Evolutionary conservation across 2,113 vertebrate genomes (phyloP).

Genomic region (Potamarius usumacintae): DNA sequence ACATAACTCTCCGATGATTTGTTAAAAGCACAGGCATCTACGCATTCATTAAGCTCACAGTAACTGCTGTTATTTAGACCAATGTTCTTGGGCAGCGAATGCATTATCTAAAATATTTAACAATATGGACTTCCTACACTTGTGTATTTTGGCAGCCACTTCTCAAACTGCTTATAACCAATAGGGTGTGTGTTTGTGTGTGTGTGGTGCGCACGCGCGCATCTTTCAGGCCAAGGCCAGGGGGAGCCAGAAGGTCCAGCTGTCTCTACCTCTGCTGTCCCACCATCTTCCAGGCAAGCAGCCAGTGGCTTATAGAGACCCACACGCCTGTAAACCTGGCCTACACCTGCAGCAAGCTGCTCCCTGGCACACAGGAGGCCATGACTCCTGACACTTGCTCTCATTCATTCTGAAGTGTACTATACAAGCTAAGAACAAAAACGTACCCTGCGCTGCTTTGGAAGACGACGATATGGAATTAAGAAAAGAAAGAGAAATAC

Average conservation of each 20-base stretch:
- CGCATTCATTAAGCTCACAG: background rate
- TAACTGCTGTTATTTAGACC: background rate
- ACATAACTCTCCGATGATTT: background rate
- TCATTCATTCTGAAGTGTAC: background rate
- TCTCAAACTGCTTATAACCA: conserved; percentile 10
- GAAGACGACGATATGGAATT: background rate
- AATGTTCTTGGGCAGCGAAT: background rate
- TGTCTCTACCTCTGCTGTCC: conserved; percentile 63
- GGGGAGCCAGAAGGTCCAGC: conserved; percentile 56
- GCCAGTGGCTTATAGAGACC: conserved; percentile 52
- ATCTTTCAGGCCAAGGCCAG: conserved; percentile 50
- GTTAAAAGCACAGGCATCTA: background rate
- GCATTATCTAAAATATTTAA: background rate
- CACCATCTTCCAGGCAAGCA: conserved; percentile 52
- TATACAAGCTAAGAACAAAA: background rate
- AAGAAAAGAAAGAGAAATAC: background rate
- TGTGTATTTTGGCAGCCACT: background rate
- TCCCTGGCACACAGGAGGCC: conserved; percentile 30
- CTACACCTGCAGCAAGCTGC: conserved; percentile 35
- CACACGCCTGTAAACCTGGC: conserved; percentile 37
- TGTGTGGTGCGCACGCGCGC: conserved; percentile 18
- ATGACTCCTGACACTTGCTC: background rate
- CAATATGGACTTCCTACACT: background rate
- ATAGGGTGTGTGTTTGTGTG: conserved; percentile 13
- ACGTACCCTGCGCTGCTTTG: background rate